Conservation (phyloP, 2,113 vertebrate species). For the Isurus oxyrinchus region DNA sequence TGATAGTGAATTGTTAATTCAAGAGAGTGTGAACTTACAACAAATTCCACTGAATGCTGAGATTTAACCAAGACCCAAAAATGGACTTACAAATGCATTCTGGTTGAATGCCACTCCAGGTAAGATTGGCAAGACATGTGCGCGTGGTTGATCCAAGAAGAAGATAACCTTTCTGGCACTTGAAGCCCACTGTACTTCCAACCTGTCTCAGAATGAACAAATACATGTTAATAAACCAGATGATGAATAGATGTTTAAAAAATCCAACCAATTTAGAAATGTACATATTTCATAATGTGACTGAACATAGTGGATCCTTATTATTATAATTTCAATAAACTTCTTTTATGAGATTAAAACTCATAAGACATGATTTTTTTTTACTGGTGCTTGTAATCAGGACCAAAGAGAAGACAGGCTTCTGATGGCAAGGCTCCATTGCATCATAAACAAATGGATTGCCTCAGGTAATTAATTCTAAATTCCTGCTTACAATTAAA, state of each 20-base stretch:
- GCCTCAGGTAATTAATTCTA: not conserved
- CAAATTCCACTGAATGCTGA: not conserved
- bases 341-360: not conserved
- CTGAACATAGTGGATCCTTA: not conserved
- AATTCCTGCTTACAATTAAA: not conserved
- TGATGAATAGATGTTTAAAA: not conserved
- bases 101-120: constrained; percentile 87
- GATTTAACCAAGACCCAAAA: not conserved
- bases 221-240: not conserved
- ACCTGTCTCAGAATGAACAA: constrained; percentile 51
- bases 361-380: not conserved
- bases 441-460: not conserved
- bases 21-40: not conserved
- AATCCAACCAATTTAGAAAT: not conserved
- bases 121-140: constrained; percentile 90
- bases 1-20: not conserved
- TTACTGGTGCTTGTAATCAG: not conserved
- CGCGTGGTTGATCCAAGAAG: constrained; percentile 91
- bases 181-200: constrained; percentile 80
- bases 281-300: not conserved
- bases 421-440: not conserved
- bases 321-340: not conserved
- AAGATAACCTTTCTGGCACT: constrained; percentile 89
- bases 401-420: not conserved
- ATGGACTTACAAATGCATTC: constrained; percentile 83